A percentile compares a stretch with the other conserved stretches of the same genome.
Conservation (phyloP, 2,888 invertebrate species). For the Pogonocherus hispidulus region DNA sequence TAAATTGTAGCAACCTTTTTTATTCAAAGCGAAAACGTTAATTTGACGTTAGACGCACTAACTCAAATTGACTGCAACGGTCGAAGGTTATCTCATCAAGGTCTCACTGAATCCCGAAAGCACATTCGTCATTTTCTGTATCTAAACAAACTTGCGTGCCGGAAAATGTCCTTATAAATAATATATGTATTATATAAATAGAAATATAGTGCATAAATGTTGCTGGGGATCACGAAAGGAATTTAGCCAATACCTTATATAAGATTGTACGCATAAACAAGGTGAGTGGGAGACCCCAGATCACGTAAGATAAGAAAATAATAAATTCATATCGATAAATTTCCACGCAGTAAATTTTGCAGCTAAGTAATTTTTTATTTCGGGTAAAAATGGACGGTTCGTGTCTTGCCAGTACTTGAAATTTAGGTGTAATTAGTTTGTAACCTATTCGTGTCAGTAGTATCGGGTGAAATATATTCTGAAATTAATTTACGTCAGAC, state of each 20-base stretch:
- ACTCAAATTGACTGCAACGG: too few relatives aligned
- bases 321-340: slow-evolving; percentile 18
- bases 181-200: slow-evolving; percentile 30
- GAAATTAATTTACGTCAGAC: background rate
- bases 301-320: slow-evolving; percentile 22
- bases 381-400: background rate
- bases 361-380: background rate
- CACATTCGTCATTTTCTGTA: slow-evolving; percentile 12
- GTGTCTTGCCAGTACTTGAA: slow-evolving; percentile 1
- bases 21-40: too few relatives aligned
- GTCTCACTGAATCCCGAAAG: background rate
- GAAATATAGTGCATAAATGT: slow-evolving; percentile 22
- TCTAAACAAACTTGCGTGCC: slow-evolving; percentile 28
- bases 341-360: background rate
- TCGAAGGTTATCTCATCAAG: too few relatives aligned
- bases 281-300: background rate
- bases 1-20: too few relatives aligned
- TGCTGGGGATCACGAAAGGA: slow-evolving; percentile 22
- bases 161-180: slow-evolving; percentile 28
- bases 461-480: background rate
- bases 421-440: background rate
- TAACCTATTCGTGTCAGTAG: background rate
- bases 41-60: too few relatives aligned
- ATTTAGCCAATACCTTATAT: slow-evolving; percentile 9
- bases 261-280: slow-evolving; percentile 23